These are phyloP conservation scores for Drosophila pegasa DNA, from an alignment of 2,888 invertebrate genomes.

Conservation along the genomic window DNA sequence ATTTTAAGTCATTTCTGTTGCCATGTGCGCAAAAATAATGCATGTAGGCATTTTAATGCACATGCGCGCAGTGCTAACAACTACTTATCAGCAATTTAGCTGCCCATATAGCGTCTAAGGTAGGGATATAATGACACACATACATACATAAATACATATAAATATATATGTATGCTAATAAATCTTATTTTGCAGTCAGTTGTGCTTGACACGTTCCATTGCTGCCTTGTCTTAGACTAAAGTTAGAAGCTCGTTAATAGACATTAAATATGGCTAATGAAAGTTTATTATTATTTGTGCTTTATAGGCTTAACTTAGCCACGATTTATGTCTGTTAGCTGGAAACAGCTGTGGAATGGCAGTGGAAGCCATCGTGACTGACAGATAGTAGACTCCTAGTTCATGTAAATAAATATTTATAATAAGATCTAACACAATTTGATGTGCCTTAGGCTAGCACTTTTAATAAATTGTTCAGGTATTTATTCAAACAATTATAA, in stretches of 20 bases:
- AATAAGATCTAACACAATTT: not conserved
- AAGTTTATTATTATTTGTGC: constrained; percentile 8
- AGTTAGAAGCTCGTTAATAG: not conserved
- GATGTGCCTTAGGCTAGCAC: no score
- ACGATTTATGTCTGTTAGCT: not conserved
- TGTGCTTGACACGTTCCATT: not conserved
- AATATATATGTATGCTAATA: not conserved
- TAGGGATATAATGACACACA: not conserved
- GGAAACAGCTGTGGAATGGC: not conserved
- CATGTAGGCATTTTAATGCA: constrained; percentile 68
- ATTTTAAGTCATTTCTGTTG: constrained; percentile 54
- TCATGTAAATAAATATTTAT: not conserved
- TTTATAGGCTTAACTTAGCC: not conserved
- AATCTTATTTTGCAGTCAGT: not conserved
- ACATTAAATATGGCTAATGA: constrained; percentile 4
- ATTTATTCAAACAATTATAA: no score
- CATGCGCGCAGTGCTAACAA: constrained; percentile 35
- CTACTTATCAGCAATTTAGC: constrained; percentile 50
- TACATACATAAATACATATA: not conserved
- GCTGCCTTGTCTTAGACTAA: constrained; percentile 2
- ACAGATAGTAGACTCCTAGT: not conserved
- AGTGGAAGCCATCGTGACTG: not conserved
- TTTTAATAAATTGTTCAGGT: no score
- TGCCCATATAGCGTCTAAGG: constrained; percentile 29
- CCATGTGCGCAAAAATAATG: constrained; percentile 51